Evolutionary conservation across 2,113 vertebrate species (phyloP), one percentile per base, ranked within the genome.

Genomic region (Rana temporaria): DNA sequence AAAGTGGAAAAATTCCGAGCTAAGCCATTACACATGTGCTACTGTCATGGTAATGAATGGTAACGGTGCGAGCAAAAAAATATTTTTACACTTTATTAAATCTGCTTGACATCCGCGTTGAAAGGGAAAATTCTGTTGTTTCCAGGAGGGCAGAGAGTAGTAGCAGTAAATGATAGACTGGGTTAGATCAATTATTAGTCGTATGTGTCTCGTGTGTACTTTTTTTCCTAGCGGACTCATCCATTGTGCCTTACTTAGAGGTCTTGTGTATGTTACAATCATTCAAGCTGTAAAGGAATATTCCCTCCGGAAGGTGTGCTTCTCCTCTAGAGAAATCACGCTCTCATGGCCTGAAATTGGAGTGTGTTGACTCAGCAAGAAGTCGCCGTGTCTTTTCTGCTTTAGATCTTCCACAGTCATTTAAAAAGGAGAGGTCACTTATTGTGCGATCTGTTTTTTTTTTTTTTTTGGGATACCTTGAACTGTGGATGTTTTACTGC

Each of bases 351-450:
- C 71, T 83, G 81, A 83, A 83, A 83, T 66, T 60, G 72, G 63
- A 83, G 81, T 83, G 64, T 76, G 81, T 76, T 83, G 81, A 83
- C 76, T 83, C 81, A 76, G 81, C 81, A 83, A 76, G 81, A 83
- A 83, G 81, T 75, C 81, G 68, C 73, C 32, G 81, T 60, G 65
- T 22, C 71, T 75, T 83, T 67, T 75, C 56, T 66, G 38, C 63
- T 76, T 79, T 34, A 62, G 52, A 68, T 57, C 77, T 79, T 55
- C 76, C 56, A 75, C 60, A 75, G 32, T 42, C 59, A 59, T 75
- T 57, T 75, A 75, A 34, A 75, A 15, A n/a, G n/a, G 72, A 75
- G 56, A 75, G 72, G 72, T 75, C 72, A 75, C 32, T 60, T 16
- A 38, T 42, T 75, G 56, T 75, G 30, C 18, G 12, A 62, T 75